These are phyloP conservation scores for Strigops habroptila DNA, from an alignment of 2,113 vertebrate genomes.

Conservation along the genomic window DNA sequence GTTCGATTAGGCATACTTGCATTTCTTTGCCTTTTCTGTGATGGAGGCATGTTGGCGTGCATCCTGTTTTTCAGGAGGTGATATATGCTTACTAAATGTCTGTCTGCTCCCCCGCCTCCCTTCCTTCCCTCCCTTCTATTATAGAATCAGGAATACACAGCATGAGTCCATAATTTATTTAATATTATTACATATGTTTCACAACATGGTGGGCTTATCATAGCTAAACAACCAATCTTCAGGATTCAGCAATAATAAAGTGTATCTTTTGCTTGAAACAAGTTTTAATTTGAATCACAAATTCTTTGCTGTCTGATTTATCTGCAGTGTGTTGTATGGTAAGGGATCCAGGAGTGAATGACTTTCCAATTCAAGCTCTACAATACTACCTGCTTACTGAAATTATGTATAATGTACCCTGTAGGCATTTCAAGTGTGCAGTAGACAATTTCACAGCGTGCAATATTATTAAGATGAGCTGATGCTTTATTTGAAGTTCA, in stretches of 20 bases:
- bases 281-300: conserved; percentile 31
- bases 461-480: not conserved
- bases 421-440: not conserved
- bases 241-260: not conserved
- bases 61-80: not conserved
- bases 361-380: not conserved
- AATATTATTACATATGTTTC: not conserved
- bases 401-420: not conserved
- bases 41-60: not conserved
- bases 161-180: not conserved
- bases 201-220: not conserved
- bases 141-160: not conserved
- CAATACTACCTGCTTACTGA: not conserved
- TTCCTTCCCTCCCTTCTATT: not conserved
- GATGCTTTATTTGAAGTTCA: not conserved
- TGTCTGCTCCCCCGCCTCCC: not conserved
- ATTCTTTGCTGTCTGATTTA: not conserved
- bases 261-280: not conserved
- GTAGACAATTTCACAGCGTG: not conserved
- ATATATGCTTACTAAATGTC: not conserved
- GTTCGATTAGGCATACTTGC: not conserved
- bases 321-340: not conserved
- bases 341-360: not conserved
- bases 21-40: not conserved
- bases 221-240: not conserved